Conservation (phyloP, 2,113 vertebrate genomes). For the Copsychus sechellarum region DNA sequence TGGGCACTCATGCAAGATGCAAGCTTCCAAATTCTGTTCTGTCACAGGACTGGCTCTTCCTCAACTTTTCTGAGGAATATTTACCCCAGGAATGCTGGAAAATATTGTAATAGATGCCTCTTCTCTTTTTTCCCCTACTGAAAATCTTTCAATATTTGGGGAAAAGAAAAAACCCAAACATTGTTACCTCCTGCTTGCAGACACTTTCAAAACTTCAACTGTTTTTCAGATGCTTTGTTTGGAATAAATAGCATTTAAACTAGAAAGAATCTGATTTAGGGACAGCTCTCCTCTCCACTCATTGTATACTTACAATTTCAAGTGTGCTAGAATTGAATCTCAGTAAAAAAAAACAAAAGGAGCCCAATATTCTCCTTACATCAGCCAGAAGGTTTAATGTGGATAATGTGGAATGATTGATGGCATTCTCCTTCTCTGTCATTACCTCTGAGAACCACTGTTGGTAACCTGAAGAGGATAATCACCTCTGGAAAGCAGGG, state of each 20-base stretch:
- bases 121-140: neutral
- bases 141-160: neutral
- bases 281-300: neutral
- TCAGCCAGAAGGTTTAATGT: neutral
- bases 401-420: conserved; percentile 19
- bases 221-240: neutral
- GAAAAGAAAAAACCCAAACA: neutral
- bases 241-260: conserved; percentile 42
- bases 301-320: conserved; percentile 30
- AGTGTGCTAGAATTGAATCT: conserved; percentile 44
- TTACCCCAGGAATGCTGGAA: neutral
- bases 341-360: neutral
- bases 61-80: neutral
- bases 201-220: neutral
- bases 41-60: neutral
- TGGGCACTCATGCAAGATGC: neutral
- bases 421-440: neutral
- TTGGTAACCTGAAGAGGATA: neutral
- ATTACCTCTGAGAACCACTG: neutral
- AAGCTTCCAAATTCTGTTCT: neutral
- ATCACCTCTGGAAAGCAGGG: neutral
- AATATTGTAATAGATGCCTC: neutral
- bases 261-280: conserved; percentile 27
- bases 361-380: conserved; percentile 27
- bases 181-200: neutral